Conservation (phyloP, 1,140 invertebrate genomes). For the Zaprionus ornatus region DNA sequence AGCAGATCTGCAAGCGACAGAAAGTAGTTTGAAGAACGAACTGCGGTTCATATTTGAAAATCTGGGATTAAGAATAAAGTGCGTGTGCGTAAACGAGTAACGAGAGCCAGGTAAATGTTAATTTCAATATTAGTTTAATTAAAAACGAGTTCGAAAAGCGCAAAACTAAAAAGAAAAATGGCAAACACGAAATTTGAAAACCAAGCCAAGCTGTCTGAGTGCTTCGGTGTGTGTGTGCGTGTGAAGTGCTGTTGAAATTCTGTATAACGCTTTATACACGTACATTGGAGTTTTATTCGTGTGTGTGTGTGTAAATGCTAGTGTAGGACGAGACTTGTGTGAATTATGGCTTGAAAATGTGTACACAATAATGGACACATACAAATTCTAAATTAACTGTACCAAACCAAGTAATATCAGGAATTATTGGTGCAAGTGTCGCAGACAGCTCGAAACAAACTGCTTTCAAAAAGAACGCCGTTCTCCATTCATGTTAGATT, state of each 20-base stretch:
- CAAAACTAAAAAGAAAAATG: conserved; percentile 41
- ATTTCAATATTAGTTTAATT: conserved; percentile 40
- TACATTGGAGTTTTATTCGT: conserved; percentile 40
- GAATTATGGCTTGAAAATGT: conserved; percentile 39
- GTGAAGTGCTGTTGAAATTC: conserved; percentile 75
- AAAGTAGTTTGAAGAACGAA: conserved; percentile 43
- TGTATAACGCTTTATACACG: conserved; percentile 74
- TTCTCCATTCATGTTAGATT: conserved; percentile 34
- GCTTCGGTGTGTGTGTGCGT: conserved; percentile 57
- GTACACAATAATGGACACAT: conserved; percentile 6
- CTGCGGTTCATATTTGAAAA: conserved; percentile 39
- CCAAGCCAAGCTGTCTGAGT: conserved; percentile 73
- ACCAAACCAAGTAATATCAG: conserved; percentile 18
- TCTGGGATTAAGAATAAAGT: conserved; percentile 44
- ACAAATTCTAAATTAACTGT: conserved; percentile 10
- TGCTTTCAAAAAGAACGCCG: conserved; percentile 72
- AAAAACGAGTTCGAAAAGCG: conserved; percentile 51
- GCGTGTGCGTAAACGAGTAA: conserved; percentile 35
- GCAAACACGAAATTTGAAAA: conserved; percentile 52
- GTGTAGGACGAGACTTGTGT: conserved; percentile 49
- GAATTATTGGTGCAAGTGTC: conserved; percentile 41
- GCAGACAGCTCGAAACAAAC: conserved; percentile 40
- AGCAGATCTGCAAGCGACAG: conserved; percentile 35
- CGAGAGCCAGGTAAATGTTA: conserved; percentile 48
- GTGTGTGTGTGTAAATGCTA: conserved; percentile 46